Conservation (phyloP, 2,113 vertebrate genomes). For the Platycercus adscitus region DNA sequence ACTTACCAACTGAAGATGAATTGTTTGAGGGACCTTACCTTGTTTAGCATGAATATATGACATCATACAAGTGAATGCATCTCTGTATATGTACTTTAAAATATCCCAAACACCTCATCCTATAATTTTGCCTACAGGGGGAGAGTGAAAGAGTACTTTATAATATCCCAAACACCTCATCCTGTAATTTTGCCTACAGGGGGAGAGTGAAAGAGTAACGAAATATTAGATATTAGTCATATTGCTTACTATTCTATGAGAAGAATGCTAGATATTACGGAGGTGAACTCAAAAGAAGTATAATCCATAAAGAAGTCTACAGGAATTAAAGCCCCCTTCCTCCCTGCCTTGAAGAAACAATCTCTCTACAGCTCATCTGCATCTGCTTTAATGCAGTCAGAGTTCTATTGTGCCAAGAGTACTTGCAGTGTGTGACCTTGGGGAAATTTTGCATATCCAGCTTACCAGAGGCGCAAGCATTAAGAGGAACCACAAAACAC, state of each 20-base stretch:
- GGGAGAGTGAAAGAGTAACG: rapidly evolving
- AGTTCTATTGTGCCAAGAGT: not conserved
- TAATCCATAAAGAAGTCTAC: not conserved
- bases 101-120: too few species aligned
- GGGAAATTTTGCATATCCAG: not conserved
- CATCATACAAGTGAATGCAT: not conserved
- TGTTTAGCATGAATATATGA: not conserved
- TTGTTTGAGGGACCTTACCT: not conserved
- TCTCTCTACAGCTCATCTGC: not conserved
- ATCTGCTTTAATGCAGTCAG: not conserved
- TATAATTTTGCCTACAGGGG: too few species aligned
- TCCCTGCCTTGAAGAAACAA: not conserved
- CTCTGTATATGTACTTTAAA: not conserved
- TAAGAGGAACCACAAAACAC: not conserved
- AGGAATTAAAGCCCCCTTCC: not conserved
- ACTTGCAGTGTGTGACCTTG: not conserved
- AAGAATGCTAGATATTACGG: not conserved
- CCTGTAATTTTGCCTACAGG: not conserved
- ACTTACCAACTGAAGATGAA: not conserved
- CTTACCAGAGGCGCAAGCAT: not conserved
- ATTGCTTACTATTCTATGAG: not conserved
- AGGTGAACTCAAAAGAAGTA: not conserved
- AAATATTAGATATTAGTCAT: not conserved
- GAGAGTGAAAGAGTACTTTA: too few species aligned
- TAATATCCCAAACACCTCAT: not conserved